Base-by-base conservation (phyloP, 2,113 vertebrate species). In the Paralichthys olivaceus region DNA sequence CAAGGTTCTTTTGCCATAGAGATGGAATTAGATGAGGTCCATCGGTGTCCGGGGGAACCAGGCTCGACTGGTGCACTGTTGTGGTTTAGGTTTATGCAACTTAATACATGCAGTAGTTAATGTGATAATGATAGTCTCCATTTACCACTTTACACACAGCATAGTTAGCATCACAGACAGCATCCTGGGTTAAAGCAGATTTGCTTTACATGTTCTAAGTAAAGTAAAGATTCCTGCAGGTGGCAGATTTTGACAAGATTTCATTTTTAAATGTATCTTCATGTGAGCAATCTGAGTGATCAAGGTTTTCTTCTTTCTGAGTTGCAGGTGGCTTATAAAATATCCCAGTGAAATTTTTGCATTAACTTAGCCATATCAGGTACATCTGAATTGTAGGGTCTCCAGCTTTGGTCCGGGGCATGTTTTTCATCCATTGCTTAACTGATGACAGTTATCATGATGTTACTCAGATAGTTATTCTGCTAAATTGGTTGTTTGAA, bases 1-100 rank as follows among this genome's bases (percentile, higher is more conserved):
- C 86, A 78, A 66, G 72, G 53, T 72, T 87, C 63, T 84, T 83
- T 70, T 75, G 28, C 59, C 51, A 45, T 45, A 47, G 75, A 79
- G 77, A 75, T 51, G 6, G 53, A 80, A 81, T 68, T 7, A 74
- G 75, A 75, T 47, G 25, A 57, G 55, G 65, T 70, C 54, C 49
- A 25, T 53, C 75, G 60, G 19, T 78, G 77, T 77, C 40, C 7
- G 22, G 28, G 56, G 71, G 57, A 72, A 84, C 59, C 75, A 64
- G 61, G 57, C 74, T 75, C 49, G 23, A 51, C 54, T 32, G 32
- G 61, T 71, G 58, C 22, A 19, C 67, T 56, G 57, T 47, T 82
- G 51, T 37, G 28, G 19, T 69, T 58, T 43, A 5, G 47, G 13
- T 56, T 76, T 17, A 49, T 25, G 8, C 19, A 5, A 32, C 47